phyloP scores from a whole-genome alignment of 2,888 invertebrate species.

The Amphipoea oculea region DNA sequence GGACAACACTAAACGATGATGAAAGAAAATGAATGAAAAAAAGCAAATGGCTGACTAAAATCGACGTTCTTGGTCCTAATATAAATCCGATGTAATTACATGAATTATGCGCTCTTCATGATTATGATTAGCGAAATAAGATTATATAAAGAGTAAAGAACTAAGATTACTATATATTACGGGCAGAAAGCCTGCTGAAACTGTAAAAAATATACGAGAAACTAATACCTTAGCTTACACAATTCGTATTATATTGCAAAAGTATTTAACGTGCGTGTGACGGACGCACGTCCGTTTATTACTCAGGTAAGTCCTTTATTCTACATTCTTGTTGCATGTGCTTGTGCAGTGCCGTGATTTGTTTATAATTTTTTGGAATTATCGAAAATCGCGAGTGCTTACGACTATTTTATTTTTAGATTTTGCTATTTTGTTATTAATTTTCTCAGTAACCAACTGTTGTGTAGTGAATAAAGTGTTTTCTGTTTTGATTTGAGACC shows the following conservation, averaged over 20 bases:
- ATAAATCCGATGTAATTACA: constrained; percentile 91
- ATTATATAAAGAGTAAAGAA: constrained; percentile 82
- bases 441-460: constrained; percentile 46
- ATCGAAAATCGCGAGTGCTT: constrained; percentile 63
- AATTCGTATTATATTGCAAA: constrained; percentile 80
- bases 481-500: constrained; percentile 46
- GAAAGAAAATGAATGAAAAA: constrained; percentile 85
- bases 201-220: constrained; percentile 74
- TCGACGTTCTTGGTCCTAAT: constrained; percentile 85
- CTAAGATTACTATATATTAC: constrained; percentile 82
- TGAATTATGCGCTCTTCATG: constrained; percentile 91
- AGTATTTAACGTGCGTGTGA: constrained; percentile 78
- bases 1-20: constrained; percentile 73
- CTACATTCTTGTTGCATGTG: constrained; percentile 69
- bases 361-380: constrained; percentile 64
- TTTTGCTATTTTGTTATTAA: constrained; percentile 61
- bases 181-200: constrained; percentile 78
- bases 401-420: constrained; percentile 74
- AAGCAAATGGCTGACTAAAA: constrained; percentile 90
- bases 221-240: constrained; percentile 80
- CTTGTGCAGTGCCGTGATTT: constrained; percentile 61
- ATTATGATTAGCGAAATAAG: constrained; percentile 91
- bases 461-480: constrained; percentile 48
- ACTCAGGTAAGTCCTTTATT: constrained; percentile 82
- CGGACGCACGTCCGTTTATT: constrained; percentile 84